These are phyloP conservation scores for Aricia agestis DNA, from an alignment of 1,140 invertebrate genomes.

Conservation along the genomic window DNA sequence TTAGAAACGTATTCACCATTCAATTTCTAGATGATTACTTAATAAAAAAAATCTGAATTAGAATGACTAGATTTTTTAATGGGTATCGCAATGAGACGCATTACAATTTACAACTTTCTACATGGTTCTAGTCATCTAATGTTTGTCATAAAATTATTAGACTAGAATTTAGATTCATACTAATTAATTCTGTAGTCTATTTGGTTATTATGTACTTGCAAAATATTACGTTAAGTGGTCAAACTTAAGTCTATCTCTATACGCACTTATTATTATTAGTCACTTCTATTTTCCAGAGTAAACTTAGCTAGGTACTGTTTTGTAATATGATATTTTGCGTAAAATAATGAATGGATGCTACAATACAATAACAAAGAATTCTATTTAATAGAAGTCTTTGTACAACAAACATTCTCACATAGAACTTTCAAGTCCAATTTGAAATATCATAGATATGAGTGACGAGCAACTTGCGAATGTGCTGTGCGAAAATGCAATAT, in stretches of 20 bases:
- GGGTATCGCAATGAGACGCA: not conserved
- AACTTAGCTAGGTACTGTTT: not conserved
- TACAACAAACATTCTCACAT: not conserved
- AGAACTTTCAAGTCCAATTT: not conserved
- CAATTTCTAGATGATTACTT: not conserved
- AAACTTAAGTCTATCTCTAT: too few species aligned
- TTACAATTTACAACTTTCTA: conserved; percentile 5
- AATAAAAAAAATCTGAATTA: too few species aligned
- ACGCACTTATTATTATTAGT: too few species aligned
- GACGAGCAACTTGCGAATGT: conserved; percentile 8
- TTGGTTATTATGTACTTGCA: too few species aligned
- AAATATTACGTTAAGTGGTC: too few species aligned
- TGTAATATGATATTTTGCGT: not conserved
- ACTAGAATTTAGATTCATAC: not conserved
- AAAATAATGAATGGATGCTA: not conserved
- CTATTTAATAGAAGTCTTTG: too few species aligned
- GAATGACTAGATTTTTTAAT: not conserved
- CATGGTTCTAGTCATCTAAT: not conserved
- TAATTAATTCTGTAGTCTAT: too few species aligned
- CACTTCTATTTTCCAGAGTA: too few species aligned
- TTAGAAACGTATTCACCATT: not conserved
- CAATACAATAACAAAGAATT: not conserved
- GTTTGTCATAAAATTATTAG: not conserved
- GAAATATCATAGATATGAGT: not conserved
- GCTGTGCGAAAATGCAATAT: not conserved